phyloP scores from a whole-genome alignment of 2,888 invertebrate genomes.

The Mellilla xanthometata region DNA sequence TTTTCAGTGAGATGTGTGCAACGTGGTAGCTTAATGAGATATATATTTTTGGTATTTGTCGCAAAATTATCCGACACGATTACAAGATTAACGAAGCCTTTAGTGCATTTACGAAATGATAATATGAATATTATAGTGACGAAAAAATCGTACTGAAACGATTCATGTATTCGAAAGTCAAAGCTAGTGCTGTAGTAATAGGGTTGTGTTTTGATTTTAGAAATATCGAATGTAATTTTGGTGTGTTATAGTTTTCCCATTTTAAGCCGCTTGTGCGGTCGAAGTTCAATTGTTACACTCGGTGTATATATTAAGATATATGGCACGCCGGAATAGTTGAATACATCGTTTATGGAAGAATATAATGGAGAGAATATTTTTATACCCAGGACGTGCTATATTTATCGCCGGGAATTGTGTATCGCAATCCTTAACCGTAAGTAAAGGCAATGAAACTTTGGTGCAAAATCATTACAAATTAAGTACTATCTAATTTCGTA shows the following conservation, averaged over 20 bases:
- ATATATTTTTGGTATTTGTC: constrained; percentile 22
- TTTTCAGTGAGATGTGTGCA: constrained; percentile 13
- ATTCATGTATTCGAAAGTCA: constrained; percentile 1
- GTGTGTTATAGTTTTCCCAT: constrained; percentile 1
- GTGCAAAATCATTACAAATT: constrained; percentile 61
- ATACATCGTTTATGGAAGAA: too few relatives aligned
- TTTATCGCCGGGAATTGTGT: constrained; percentile 11
- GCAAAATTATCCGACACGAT: constrained; percentile 13
- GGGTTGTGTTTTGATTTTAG: constrained; percentile 16
- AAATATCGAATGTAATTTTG: constrained; percentile 1
- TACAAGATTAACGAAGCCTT: constrained; percentile 5
- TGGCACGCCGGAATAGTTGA: background rate
- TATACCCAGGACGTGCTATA: constrained; percentile 2
- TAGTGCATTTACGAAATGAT: constrained; percentile 20
- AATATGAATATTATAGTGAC: background rate
- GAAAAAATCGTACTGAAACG: background rate
- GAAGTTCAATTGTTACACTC: background rate
- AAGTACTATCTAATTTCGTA: constrained; percentile 55
- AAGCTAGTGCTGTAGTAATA: constrained; percentile 11
- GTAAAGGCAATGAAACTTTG: constrained; percentile 37
- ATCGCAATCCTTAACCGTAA: constrained; percentile 19
- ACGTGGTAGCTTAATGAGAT: constrained; percentile 28
- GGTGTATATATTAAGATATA: background rate
- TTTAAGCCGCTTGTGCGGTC: background rate
- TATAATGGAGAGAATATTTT: background rate